These are phyloP conservation scores for Phlogophora meticulosa DNA, from an alignment of 2,888 invertebrate genomes.

Conservation along the genomic window DNA sequence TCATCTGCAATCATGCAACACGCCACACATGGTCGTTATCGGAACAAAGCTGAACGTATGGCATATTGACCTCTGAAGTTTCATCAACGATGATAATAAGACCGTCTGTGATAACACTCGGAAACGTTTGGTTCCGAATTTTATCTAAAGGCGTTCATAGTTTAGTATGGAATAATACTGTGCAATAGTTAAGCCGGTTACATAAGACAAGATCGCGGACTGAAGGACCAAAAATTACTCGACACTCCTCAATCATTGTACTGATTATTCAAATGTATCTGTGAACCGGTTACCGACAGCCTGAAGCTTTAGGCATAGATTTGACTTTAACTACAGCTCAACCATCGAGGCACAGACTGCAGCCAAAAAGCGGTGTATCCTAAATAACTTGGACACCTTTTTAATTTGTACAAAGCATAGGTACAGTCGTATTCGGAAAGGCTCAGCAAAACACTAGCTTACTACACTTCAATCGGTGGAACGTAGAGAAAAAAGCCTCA, in stretches of 20 bases:
- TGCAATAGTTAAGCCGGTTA: neutral
- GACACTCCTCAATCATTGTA: neutral
- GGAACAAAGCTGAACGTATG: constrained; percentile 29
- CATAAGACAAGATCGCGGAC: neutral
- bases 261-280: neutral
- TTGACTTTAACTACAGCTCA: no score
- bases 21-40: constrained; percentile 51
- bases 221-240: constrained; percentile 2
- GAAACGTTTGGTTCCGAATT: constrained; percentile 39
- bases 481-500: no score
- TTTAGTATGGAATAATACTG: constrained; percentile 13
- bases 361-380: no score
- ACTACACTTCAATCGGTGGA: no score
- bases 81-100: constrained; percentile 47
- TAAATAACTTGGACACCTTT: no score
- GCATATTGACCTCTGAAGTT: constrained; percentile 52
- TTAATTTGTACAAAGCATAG: no score
- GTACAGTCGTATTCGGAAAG: no score
- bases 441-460: no score
- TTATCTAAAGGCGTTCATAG: constrained; percentile 8
- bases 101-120: constrained; percentile 24
- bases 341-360: no score
- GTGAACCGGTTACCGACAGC: neutral
- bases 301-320: no score
- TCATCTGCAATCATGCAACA: constrained; percentile 21